Percentiles rank a stretch among this genome's conserved stretches.
phyloP scores from a whole-genome alignment of 2,797 vertebrate genomes.

The Melanotaenia pygmaea region DNA sequence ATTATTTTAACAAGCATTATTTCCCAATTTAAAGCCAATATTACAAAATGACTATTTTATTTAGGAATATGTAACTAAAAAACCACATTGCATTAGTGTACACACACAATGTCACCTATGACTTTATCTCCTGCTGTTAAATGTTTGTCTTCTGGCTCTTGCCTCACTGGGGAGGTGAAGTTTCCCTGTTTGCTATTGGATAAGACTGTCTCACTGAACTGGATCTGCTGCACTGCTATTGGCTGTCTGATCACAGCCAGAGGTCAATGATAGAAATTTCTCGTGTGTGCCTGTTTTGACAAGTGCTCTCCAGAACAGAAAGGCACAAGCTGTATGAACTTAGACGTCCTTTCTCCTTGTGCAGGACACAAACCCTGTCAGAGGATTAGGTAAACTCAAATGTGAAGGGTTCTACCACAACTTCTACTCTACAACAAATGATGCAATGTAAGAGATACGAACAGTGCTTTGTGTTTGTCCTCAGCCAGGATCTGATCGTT shows the following conservation, averaged over 20 bases:
- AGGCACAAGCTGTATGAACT: slow-evolving; percentile 29
- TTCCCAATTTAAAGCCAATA: not conserved
- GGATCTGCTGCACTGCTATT: slow-evolving; percentile 53
- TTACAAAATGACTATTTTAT: not conserved
- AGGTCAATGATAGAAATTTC: slow-evolving; percentile 56
- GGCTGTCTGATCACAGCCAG: slow-evolving; percentile 42
- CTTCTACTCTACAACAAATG: slow-evolving; percentile 12
- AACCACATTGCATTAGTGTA: not conserved
- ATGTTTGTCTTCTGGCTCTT: slow-evolving; percentile 72
- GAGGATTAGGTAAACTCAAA: not conserved
- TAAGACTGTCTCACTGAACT: slow-evolving; percentile 24
- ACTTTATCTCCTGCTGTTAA: slow-evolving; percentile 62
- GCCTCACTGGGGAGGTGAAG: slow-evolving; percentile 69
- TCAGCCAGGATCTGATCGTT: slow-evolving; percentile 98
- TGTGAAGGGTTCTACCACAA: not conserved
- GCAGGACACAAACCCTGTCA: slow-evolving; percentile 12
- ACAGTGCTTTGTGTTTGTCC: slow-evolving; percentile 97
- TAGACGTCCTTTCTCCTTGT: not conserved
- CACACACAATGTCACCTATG: slow-evolving; percentile 5
- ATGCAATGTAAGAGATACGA: slow-evolving; percentile 67
- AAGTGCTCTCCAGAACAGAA: slow-evolving; percentile 45
- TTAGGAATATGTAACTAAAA: not conserved
- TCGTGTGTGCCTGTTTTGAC: slow-evolving; percentile 65
- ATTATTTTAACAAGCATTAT: not conserved
- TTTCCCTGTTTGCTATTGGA: slow-evolving; percentile 68